Base-by-base conservation (phyloP, 2,113 vertebrate genomes). In the Syngnathus floridae region DNA sequence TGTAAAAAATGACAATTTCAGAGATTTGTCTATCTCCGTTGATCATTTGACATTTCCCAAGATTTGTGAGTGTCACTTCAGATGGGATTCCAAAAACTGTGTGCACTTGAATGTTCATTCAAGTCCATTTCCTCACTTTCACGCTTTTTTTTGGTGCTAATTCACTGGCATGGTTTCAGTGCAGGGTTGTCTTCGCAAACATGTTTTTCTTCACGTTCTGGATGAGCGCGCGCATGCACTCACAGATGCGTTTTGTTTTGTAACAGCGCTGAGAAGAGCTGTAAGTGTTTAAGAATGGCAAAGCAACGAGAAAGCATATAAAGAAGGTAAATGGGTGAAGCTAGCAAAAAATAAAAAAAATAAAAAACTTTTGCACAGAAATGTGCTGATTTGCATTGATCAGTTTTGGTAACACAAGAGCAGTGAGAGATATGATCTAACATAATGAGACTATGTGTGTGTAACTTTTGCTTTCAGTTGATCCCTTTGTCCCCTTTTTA, bases 1-100 rank as follows among this genome's bases (percentile, higher is more conserved):
- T 80, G 79, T 86, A 82, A 71, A 86, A 86, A 85, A 87, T 63
- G 72, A 84, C 87, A 83, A 84, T 82, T 87, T 83, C 74, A 87
- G 84, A 61, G 84, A 78, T 68, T 79, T 76, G 75, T 83, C 74
- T 74, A 70, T 81, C 76, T 57, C 21, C 51, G 48, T 58, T 88
- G 82, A 81, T 79, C 72, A 66, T 80, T 85, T 75, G 22, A 13
- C 73, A 72, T 76, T 82, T 79, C 74, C 79, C 84, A 82, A 86
- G 88, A 84, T 86, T 84, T 7, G 54, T 21, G 56, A 78, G 77
- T 75, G 75, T 78, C 80, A 87, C 80, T 90, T 87, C 82, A 88
- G 77, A 65, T 8, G 58, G 77, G 90, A 51, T 3, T 21, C 48
- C 48, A 10, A n/a, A 75, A 85, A 86, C 78, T 71, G 82, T 80